phyloP scores from a whole-genome alignment of 1,140 invertebrate genomes.

The Helicoverpa armigera region DNA sequence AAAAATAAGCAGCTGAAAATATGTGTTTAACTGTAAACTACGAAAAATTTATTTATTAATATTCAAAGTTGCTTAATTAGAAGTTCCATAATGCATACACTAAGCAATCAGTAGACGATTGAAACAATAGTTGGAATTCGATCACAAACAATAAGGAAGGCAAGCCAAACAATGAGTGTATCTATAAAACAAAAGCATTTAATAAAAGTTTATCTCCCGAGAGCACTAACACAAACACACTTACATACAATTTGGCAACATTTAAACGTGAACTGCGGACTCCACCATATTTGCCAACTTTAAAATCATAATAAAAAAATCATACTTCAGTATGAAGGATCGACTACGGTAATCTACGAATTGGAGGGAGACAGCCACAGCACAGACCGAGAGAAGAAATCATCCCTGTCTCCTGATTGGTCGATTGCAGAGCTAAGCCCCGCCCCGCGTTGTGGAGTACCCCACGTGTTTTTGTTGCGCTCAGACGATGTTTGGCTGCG shows the following conservation, averaged over 20 bases:
- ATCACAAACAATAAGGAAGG: background rate
- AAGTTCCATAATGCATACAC: too few species aligned
- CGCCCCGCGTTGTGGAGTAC: slow-evolving; percentile 62
- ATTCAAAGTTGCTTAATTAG: too few species aligned
- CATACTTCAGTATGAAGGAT: slow-evolving; percentile 73
- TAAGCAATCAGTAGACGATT: background rate
- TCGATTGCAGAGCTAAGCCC: slow-evolving; percentile 38
- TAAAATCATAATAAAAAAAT: slow-evolving; percentile 62
- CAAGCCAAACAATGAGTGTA: slow-evolving; percentile 8
- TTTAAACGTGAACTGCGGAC: slow-evolving; percentile 53
- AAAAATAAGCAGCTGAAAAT: too few species aligned
- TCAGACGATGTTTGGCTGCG: slow-evolving; percentile 62
- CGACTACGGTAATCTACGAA: slow-evolving; percentile 71
- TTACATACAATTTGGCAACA: slow-evolving; percentile 54
- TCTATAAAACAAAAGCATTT: slow-evolving; percentile 33
- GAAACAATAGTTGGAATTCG: background rate
- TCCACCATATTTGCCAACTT: slow-evolving; percentile 67
- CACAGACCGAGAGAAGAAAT: slow-evolving; percentile 55
- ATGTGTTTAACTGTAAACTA: too few species aligned
- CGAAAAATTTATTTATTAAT: too few species aligned
- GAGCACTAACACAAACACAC: slow-evolving; percentile 38
- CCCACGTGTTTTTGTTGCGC: slow-evolving; percentile 75
- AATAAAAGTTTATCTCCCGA: slow-evolving; percentile 39
- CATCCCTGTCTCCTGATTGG: slow-evolving; percentile 57
- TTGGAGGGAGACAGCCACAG: slow-evolving; percentile 56